phyloP scores from a whole-genome alignment of 2,113 vertebrate genomes.

The Ifrita kowaldi region DNA sequence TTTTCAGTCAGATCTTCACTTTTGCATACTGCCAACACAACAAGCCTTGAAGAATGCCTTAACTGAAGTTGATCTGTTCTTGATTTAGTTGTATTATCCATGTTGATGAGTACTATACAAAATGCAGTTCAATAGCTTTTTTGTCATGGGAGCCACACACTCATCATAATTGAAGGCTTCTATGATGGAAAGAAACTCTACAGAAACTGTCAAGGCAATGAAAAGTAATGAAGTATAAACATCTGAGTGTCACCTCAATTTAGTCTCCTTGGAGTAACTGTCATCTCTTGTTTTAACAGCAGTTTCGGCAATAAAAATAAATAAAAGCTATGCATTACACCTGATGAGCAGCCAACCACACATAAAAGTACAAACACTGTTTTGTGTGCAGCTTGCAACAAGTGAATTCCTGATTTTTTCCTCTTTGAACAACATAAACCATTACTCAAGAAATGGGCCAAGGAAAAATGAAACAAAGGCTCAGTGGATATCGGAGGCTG shows the following conservation, averaged over 20 bases:
- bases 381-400: neutral
- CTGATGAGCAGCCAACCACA: neutral
- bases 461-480: neutral
- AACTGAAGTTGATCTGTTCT: neutral
- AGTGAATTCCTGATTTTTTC: neutral
- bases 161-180: neutral
- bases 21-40: neutral
- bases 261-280: neutral
- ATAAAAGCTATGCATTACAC: neutral
- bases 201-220: constrained; percentile 20
- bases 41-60: neutral
- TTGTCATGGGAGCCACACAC: neutral
- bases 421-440: neutral
- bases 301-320: neutral
- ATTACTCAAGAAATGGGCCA: neutral
- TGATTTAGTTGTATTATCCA: neutral
- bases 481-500: neutral
- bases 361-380: neutral
- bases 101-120: neutral
- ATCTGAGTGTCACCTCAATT: neutral
- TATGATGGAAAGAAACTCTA: neutral
- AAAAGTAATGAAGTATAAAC: constrained; percentile 37
- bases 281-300: constrained; percentile 6
- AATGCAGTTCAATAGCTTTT: neutral
- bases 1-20: neutral